Conservation (phyloP, 2,888 invertebrate genomes). For the Epirrhoe tristata region DNA sequence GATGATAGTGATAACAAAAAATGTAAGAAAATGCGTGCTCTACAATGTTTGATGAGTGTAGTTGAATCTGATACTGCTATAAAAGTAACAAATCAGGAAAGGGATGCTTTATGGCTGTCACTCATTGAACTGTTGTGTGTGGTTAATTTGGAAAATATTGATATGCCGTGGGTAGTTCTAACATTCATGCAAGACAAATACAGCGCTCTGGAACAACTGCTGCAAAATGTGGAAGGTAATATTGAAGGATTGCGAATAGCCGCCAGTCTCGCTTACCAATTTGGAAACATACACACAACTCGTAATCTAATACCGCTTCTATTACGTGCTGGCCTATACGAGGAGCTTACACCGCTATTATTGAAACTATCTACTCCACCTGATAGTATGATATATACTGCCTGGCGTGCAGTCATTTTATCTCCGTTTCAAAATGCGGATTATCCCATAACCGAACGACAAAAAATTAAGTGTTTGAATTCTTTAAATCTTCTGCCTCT, state of each 20-base stretch:
- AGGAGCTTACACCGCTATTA: constrained; percentile 74
- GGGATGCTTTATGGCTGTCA: constrained; percentile 73
- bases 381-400: constrained; percentile 66
- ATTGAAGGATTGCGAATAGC: constrained; percentile 69
- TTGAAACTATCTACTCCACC: constrained; percentile 65
- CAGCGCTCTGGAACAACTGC: constrained; percentile 71
- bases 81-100: constrained; percentile 74
- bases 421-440: constrained; percentile 79
- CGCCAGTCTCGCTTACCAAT: constrained; percentile 66
- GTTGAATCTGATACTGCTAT: constrained; percentile 77
- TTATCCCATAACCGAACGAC: constrained; percentile 78
- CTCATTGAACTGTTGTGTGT: constrained; percentile 73
- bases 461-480: constrained; percentile 74
- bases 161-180: constrained; percentile 79
- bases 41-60: constrained; percentile 80
- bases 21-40: constrained; percentile 76
- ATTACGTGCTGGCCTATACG: constrained; percentile 65
- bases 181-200: constrained; percentile 76
- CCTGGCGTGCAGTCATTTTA: constrained; percentile 76
- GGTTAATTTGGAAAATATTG: constrained; percentile 73
- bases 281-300: constrained; percentile 63
- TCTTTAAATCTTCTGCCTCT: constrained; percentile 76
- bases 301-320: constrained; percentile 65
- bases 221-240: constrained; percentile 67
- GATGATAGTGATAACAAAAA: constrained; percentile 78